These are phyloP conservation scores for Ferrisia virgata DNA, from an alignment of 2,888 invertebrate genomes.

Conservation along the genomic window DNA sequence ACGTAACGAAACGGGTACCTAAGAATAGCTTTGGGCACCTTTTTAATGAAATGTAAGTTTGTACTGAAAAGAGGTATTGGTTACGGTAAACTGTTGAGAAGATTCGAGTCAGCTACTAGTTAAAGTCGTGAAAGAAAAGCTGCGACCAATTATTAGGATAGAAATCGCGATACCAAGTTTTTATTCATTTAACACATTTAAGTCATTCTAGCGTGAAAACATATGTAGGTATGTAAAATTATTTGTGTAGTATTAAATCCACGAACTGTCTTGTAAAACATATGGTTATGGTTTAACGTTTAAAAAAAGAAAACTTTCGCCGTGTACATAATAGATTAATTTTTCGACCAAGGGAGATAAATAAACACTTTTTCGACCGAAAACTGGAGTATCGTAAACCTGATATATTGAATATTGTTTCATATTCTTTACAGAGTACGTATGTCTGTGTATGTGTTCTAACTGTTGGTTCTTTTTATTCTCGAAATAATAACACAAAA, in stretches of 20 bases:
- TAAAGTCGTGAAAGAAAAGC: background rate
- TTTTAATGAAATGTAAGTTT: slow-evolving; percentile 41
- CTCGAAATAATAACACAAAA: background rate
- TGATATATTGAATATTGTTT: background rate
- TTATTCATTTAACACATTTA: slow-evolving; percentile 9
- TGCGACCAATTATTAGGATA: slow-evolving; percentile 9
- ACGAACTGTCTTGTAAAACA: background rate
- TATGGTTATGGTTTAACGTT: background rate
- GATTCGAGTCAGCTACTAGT: background rate
- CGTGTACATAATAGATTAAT: background rate
- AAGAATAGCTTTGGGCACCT: slow-evolving; percentile 42
- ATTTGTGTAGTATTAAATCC: background rate
- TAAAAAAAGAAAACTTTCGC: background rate
- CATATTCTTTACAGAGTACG: background rate
- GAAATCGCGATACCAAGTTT: slow-evolving; percentile 11
- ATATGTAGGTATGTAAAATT: slow-evolving; percentile 10
- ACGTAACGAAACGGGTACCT: slow-evolving; percentile 41
- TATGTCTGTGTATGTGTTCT: background rate
- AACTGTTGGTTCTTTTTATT: slow-evolving; percentile 8
- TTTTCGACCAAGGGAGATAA: background rate
- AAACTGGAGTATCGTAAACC: background rate
- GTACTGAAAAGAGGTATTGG: background rate
- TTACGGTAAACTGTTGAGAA: background rate
- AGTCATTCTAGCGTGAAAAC: slow-evolving; percentile 11
- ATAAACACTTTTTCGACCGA: too few relatives aligned